Percentiles rank a stretch among this genome's conserved stretches.
Conservation (phyloP, 2,888 invertebrate genomes). For the Drosophila eohydei region DNA sequence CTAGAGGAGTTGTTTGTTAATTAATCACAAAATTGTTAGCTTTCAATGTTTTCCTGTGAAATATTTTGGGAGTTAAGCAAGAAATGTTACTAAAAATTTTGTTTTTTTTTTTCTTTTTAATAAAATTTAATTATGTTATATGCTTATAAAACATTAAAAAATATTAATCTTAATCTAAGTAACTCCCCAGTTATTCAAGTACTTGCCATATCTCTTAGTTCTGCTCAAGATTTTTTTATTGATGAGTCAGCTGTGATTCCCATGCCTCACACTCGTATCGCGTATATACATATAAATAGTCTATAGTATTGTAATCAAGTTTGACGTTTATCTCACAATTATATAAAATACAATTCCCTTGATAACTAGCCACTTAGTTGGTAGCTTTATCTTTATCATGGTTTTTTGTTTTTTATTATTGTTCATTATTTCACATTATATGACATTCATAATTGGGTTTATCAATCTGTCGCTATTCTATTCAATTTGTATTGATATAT, state of each 20-base stretch:
- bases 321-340: constrained; percentile 26
- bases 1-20: constrained; percentile 40
- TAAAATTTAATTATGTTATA: neutral
- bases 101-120: too few species aligned
- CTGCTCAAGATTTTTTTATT: neutral
- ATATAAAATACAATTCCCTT: constrained; percentile 20
- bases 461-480: neutral
- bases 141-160: too few species aligned
- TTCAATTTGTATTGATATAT: constrained; percentile 21
- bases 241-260: constrained; percentile 18
- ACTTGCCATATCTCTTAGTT: constrained; percentile 1
- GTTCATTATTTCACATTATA: constrained; percentile 3
- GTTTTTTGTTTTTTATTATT: constrained; percentile 1
- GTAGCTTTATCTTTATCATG: constrained; percentile 34
- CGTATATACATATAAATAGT: neutral
- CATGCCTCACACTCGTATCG: neutral
- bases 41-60: constrained; percentile 1
- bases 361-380: constrained; percentile 26
- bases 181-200: neutral
- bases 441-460: constrained; percentile 15
- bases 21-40: constrained; percentile 45
- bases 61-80: constrained; percentile 4
- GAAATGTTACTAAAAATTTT: neutral
- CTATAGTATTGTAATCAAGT: constrained; percentile 1
- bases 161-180: neutral